Percentiles rank a stretch among this genome's conserved stretches.
These are phyloP conservation scores for Cossypha caffra DNA, from an alignment of 2,797 vertebrate genomes.

Conservation along the genomic window DNA sequence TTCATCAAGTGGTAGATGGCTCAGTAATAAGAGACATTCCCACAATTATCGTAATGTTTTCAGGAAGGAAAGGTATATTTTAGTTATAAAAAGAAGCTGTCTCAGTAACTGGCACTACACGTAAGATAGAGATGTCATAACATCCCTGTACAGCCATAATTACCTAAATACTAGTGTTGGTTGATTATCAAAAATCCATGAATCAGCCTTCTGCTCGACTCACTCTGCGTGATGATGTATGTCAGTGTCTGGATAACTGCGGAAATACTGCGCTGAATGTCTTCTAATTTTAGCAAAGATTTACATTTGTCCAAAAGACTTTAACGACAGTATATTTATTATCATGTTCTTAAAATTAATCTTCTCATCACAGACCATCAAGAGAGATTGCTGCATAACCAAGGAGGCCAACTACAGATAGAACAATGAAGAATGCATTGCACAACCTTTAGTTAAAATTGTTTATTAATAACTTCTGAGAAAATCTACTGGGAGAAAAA, in stretches of 20 bases:
- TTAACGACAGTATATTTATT: not conserved
- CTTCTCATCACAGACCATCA: not conserved
- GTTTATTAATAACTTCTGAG: not conserved
- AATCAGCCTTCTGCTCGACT: not conserved
- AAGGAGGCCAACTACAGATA: not conserved
- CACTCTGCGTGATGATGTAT: not conserved
- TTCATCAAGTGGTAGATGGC: not conserved
- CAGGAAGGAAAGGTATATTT: constrained; percentile 2
- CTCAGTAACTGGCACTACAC: not conserved
- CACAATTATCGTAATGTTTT: not conserved
- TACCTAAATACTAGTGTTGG: not conserved
- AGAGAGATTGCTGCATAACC: not conserved
- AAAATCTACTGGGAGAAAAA: not conserved
- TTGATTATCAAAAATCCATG: constrained; percentile 1
- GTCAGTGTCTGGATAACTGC: not conserved
- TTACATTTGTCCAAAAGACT: constrained; percentile 29
- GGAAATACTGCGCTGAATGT: not conserved
- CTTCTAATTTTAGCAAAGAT: constrained; percentile 53
- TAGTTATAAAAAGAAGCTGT: not conserved
- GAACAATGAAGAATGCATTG: not conserved
- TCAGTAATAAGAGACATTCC: not conserved
- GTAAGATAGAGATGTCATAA: not conserved
- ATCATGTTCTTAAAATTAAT: not conserved
- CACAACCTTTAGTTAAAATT: not conserved
- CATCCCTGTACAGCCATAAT: not conserved